A percentile compares a stretch with the other conserved stretches of the same genome.
These are phyloP conservation scores for Apaloderma vittatum DNA, from an alignment of 2,113 vertebrate species.

Conservation along the genomic window DNA sequence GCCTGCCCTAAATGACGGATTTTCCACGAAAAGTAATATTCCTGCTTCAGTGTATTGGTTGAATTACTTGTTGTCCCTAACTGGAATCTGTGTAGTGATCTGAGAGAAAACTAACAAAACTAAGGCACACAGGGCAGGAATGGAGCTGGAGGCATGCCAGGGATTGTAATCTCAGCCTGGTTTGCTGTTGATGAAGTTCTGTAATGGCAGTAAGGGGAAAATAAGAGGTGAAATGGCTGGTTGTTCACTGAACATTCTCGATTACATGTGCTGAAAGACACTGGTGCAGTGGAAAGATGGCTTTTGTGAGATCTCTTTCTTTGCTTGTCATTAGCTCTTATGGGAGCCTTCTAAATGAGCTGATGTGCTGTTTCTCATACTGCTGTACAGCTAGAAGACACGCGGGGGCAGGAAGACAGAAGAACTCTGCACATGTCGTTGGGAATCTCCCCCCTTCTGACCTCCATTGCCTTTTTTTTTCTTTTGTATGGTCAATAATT, in stretches of 20 bases:
- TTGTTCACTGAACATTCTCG: neutral
- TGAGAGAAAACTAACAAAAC: neutral
- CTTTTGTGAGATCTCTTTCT: neutral
- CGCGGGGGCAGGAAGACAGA: neutral
- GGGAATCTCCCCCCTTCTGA: neutral
- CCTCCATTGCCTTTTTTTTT: neutral
- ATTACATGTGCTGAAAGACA: neutral
- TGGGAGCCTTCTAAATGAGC: neutral
- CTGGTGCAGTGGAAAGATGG: neutral
- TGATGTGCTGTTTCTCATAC: neutral
- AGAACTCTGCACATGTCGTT: neutral
- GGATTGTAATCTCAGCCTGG: neutral
- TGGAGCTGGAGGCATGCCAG: neutral
- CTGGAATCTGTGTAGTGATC: neutral
- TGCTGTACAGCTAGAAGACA: neutral
- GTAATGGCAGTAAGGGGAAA: neutral
- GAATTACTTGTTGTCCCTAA: neutral
- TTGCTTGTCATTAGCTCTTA: neutral
- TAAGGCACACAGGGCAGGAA: neutral
- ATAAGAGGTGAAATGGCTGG: neutral
- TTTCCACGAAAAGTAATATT: neutral
- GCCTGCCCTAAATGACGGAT: neutral
- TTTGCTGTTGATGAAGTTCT: neutral
- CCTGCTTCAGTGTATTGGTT: neutral
- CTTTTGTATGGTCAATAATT: neutral